A percentile compares a stretch with the other conserved stretches of the same genome.
phyloP scores from a whole-genome alignment of 1,140 invertebrate species.

The Cotesia vestalis region DNA sequence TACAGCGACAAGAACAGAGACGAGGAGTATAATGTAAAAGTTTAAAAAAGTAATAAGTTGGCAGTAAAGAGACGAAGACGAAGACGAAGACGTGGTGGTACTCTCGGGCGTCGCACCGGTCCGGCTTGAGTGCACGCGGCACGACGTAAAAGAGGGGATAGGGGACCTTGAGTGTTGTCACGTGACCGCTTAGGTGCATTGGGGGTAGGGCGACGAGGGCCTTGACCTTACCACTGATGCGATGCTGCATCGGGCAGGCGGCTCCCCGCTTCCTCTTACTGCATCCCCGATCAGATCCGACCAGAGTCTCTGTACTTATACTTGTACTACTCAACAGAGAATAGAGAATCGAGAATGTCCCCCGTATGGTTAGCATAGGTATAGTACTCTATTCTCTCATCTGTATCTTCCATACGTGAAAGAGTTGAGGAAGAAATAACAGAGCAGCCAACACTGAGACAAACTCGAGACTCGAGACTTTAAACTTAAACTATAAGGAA shows the following conservation, averaged over 20 bases:
- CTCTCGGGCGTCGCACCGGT: constrained; percentile 39
- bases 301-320: neutral
- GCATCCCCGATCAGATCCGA: constrained; percentile 19
- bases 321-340: too few species aligned
- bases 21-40: constrained; percentile 1
- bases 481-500: too few species aligned
- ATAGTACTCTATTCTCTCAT: too few species aligned
- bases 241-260: constrained; percentile 33
- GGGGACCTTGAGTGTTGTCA: constrained; percentile 65
- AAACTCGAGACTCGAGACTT: neutral
- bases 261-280: constrained; percentile 19
- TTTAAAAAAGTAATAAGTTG: constrained; percentile 8
- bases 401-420: too few species aligned
- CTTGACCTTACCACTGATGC: constrained; percentile 61
- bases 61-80: constrained; percentile 1
- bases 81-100: constrained; percentile 5
- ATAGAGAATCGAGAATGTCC: too few species aligned
- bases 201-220: constrained; percentile 64
- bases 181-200: constrained; percentile 64
- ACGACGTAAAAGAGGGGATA: constrained; percentile 55
- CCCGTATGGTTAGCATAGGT: too few species aligned
- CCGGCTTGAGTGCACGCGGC: constrained; percentile 42
- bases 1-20: constrained; percentile 11
- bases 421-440: too few species aligned
- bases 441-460: neutral